Evolutionary conservation across 2,113 vertebrate species (phyloP), one percentile per base, ranked within the genome.

Genomic region (Delphinapterus leucas): DNA sequence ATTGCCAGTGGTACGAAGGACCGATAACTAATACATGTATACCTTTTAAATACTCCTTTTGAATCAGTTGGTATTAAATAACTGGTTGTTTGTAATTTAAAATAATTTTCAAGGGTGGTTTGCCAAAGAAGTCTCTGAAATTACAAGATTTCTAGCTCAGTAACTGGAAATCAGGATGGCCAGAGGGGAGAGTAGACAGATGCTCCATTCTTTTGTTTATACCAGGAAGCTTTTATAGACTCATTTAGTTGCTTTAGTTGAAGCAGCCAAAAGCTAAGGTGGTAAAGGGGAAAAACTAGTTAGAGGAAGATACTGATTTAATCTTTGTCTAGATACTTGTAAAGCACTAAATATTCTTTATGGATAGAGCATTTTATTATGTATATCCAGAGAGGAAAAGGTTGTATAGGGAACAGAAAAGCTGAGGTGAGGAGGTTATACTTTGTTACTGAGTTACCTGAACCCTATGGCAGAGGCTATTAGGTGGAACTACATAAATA

Each of bases 41-140:
- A 79, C 11, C 58, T 77, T 96, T 33, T 73, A 70, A 81, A 71
- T 94, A 90, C 14, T 90, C 12, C 4, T 93, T 94, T 89, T 96
- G 8, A 87, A 84, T 87, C 4, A 10, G 5, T 92, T 94, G 82
- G 13, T 73, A 89, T 67, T 93, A 84, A 92, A 73, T 94, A 93
- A 91, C 33, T 80, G 7, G 11, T 63, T 93, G 31, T 44, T 28
- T 23, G 38, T 70, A 68, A 31, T 65, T 60, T 36, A 73, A 93
- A 76, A 44, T 88, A 88, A 65, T 65, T 67, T 26, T 23, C 80
- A 96, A 83, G 38, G 38, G 36, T 88, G 36, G n/a, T 89, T 93
- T 88, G 25, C 20, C 41, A 61, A 25, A 80, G 63, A 61, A 49
- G 6, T 74, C 18, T 83, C 14, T 82, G 44, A 90, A 84, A 85